Conservation (phyloP, 2,113 vertebrate species). For the Piaya cayana region DNA sequence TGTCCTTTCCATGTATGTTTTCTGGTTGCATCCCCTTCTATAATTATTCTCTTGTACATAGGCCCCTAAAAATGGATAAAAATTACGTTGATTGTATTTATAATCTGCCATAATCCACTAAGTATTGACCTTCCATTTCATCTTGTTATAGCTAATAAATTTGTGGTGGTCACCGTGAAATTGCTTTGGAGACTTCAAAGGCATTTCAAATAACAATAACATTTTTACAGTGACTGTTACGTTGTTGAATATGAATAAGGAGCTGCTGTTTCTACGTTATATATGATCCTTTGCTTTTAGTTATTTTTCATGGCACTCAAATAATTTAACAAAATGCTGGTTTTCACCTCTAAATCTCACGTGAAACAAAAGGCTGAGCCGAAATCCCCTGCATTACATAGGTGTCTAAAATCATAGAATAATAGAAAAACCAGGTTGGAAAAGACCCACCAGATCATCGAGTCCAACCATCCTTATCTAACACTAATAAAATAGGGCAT, state of each 20-base stretch:
- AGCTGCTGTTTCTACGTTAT: neutral
- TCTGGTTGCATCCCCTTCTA: neutral
- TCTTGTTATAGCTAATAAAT: slow-evolving; percentile 36
- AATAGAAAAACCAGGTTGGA: too few relatives aligned
- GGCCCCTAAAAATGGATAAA: slow-evolving; percentile 36
- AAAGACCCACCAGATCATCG: too few relatives aligned
- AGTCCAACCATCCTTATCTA: too few relatives aligned
- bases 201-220: slow-evolving; percentile 34
- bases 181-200: slow-evolving; percentile 42
- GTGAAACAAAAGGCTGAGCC: neutral
- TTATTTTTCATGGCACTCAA: neutral
- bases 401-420: too few relatives aligned
- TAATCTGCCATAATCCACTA: slow-evolving; percentile 35
- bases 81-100: slow-evolving; percentile 31
- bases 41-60: slow-evolving; percentile 28
- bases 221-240: neutral
- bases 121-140: slow-evolving; percentile 48
- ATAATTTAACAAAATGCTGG: neutral
- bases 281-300: neutral
- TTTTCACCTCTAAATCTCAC: neutral
- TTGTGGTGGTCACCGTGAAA: slow-evolving; percentile 46
- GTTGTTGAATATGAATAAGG: neutral
- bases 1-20: slow-evolving; percentile 14
- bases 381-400: neutral
- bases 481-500: rapidly evolving